A percentile compares a stretch with the other conserved stretches of the same genome.
Conservation (phyloP, 2,888 invertebrate species). For the Xestia sexstrigata region DNA sequence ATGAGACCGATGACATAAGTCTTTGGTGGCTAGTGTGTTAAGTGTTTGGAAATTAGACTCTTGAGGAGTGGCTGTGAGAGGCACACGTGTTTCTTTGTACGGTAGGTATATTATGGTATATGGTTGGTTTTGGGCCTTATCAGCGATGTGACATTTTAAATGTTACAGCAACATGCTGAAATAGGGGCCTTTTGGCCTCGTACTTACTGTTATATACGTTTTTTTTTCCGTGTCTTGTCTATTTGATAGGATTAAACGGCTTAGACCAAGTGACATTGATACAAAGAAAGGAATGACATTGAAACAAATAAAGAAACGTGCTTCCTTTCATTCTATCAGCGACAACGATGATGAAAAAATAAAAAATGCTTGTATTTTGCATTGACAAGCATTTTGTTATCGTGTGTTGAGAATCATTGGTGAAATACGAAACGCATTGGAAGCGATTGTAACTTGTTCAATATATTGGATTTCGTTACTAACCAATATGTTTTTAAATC, state of each 20-base stretch:
- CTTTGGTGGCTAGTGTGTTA: background rate
- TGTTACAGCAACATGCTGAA: background rate
- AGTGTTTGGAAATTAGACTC: constrained; percentile 11
- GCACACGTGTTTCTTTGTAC: background rate
- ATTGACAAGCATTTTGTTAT: no score
- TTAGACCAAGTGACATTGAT: background rate
- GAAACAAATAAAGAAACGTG: no score
- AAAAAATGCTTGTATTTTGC: background rate
- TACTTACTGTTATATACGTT: no score
- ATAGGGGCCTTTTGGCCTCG: no score
- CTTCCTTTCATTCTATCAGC: no score
- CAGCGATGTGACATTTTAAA: background rate
- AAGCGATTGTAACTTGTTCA: no score
- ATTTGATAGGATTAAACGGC: background rate
- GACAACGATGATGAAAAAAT: background rate
- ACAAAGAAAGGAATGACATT: no score
- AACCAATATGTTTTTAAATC: background rate
- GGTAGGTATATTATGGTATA: no score
- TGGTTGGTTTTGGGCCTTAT: background rate
- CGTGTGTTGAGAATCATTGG: no score
- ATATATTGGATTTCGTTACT: background rate
- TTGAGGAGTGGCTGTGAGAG: background rate
- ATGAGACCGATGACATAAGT: constrained; percentile 49
- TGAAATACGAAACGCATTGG: no score
- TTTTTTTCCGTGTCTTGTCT: background rate